Evolutionary conservation across 2,113 vertebrate species (phyloP).

Genomic region (Cercocebus atys): DNA sequence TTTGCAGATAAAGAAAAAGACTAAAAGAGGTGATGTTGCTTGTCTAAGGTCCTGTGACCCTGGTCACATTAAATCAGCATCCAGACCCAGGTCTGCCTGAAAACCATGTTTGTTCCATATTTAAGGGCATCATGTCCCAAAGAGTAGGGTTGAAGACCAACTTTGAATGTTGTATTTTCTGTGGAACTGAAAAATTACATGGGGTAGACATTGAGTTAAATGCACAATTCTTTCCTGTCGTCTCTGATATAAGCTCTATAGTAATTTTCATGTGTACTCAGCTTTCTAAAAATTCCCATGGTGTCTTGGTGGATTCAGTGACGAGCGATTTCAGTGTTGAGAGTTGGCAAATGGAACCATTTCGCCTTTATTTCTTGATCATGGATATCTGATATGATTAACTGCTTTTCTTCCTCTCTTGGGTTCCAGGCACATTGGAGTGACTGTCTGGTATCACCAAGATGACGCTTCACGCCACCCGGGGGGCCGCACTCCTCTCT

Average conservation of each 20-base stretch:
- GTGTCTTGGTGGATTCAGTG: constrained; percentile 15
- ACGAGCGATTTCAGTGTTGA: neutral
- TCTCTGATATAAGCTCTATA: neutral
- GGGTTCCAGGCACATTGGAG: constrained; percentile 58
- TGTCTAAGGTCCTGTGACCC: neutral
- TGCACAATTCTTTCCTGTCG: constrained; percentile 9
- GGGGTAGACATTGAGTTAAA: constrained; percentile 16
- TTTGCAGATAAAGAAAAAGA: constrained; percentile 35
- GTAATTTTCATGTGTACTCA: constrained; percentile 12
- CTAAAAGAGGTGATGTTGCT: constrained; percentile 16
- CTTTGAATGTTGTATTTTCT: constrained; percentile 39
- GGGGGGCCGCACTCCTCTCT: constrained; percentile 83
- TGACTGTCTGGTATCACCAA: constrained; percentile 59
- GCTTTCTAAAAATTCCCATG: neutral
- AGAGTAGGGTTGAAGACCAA: neutral
- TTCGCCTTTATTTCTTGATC: neutral
- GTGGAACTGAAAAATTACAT: neutral
- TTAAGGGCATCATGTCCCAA: neutral
- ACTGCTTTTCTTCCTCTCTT: neutral
- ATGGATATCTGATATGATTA: neutral
- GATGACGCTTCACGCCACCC: constrained; percentile 83
- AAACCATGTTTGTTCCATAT: constrained; percentile 15
- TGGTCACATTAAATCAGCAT: neutral
- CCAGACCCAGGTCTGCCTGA: neutral
- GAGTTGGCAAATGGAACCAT: neutral